Percentiles rank a stretch among this genome's conserved stretches.
phyloP scores from a whole-genome alignment of 2,888 invertebrate species.

The Cheilosia scutellata region DNA sequence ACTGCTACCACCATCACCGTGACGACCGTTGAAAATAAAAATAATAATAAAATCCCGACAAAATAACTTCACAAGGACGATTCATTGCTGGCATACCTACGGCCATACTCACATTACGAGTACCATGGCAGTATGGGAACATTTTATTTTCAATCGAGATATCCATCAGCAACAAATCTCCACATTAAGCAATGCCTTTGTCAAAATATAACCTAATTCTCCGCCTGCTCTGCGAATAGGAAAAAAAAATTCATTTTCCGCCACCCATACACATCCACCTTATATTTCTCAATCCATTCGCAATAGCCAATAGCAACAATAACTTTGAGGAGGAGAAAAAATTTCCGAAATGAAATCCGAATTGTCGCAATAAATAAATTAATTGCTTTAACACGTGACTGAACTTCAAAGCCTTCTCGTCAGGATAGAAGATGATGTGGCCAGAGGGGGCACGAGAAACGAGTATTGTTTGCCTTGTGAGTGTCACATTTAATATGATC shows the following conservation, averaged over 20 bases:
- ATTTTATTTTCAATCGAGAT: conserved; percentile 63
- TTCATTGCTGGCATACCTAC: conserved; percentile 14
- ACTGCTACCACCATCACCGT: conserved; percentile 7
- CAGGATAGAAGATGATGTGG: background rate
- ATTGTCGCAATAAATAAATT: conserved; percentile 76
- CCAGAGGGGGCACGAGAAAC: conserved; percentile 3
- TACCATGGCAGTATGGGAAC: conserved; percentile 21
- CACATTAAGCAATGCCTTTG: conserved; percentile 70
- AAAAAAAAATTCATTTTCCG: conserved; percentile 25
- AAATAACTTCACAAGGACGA: conserved; percentile 18
- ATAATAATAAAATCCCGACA: background rate
- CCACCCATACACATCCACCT: conserved; percentile 21
- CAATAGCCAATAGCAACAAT: conserved; percentile 71
- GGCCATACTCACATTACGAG: conserved; percentile 12
- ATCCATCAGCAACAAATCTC: conserved; percentile 72
- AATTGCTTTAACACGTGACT: conserved; percentile 77
- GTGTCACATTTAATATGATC: conserved; percentile 70
- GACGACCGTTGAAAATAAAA: conserved; percentile 1
- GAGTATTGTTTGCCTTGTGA: conserved; percentile 62
- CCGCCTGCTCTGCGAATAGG: background rate
- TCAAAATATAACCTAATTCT: conserved; percentile 30
- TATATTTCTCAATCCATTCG: conserved; percentile 29
- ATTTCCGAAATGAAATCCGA: conserved; percentile 57
- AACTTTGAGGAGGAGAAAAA: conserved; percentile 26
- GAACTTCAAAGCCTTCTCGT: conserved; percentile 68